Conservation (phyloP, 2,888 invertebrate species). For the Nomada fabriciana region DNA sequence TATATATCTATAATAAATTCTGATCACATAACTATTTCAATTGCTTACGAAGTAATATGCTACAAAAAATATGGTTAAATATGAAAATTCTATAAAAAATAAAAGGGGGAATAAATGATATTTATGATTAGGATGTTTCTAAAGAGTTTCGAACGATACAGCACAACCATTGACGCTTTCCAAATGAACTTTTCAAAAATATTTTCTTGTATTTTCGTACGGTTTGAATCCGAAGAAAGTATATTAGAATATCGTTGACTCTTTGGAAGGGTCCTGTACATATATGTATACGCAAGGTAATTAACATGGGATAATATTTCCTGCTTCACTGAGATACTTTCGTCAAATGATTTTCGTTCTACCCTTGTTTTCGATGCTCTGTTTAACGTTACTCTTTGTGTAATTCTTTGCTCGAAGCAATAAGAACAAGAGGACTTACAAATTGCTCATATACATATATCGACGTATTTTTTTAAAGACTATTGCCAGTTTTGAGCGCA, state of each 20-base stretch:
- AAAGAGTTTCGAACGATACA: neutral
- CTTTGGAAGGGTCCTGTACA: slow-evolving; percentile 15
- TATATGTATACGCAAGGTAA: slow-evolving; percentile 1
- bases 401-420: slow-evolving; percentile 45
- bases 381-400: slow-evolving; percentile 18
- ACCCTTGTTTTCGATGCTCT: slow-evolving; percentile 19
- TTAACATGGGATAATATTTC: slow-evolving; percentile 22
- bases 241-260: slow-evolving; percentile 16
- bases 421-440: slow-evolving; percentile 23
- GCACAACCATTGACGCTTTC: neutral
- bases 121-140: slow-evolving; percentile 12
- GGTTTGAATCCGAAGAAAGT: neutral
- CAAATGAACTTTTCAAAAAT: neutral
- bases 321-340: neutral
- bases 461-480: neutral
- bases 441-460: slow-evolving; percentile 28
- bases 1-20: slow-evolving; percentile 25
- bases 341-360: slow-evolving; percentile 21
- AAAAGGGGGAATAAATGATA: slow-evolving; percentile 12
- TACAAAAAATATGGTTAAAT: slow-evolving; percentile 19
- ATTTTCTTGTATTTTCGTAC: slow-evolving; percentile 3
- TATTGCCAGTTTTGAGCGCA: slow-evolving; percentile 28
- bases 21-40: slow-evolving; percentile 15
- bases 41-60: slow-evolving; percentile 8
- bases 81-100: slow-evolving; percentile 27